These are phyloP conservation scores for Lutjanus campechanus DNA, from an alignment of 2,797 vertebrate genomes.

Conservation along the genomic window DNA sequence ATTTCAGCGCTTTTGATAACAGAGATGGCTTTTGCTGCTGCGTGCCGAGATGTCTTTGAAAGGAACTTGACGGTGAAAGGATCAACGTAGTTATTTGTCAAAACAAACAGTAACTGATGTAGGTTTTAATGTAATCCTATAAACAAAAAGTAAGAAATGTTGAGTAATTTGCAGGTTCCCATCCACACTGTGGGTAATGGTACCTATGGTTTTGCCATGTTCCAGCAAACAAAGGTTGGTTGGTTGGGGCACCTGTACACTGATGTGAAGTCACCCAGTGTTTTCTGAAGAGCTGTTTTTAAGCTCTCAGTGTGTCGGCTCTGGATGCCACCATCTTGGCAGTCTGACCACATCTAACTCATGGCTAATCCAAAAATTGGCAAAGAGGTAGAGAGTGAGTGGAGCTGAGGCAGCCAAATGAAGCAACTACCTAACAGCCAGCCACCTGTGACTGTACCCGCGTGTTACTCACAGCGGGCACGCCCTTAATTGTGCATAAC, in stretches of 20 bases:
- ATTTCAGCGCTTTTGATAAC: not conserved
- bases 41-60: not conserved
- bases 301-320: too few species aligned
- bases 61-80: not conserved
- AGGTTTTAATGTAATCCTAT: not conserved
- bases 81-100: slow-evolving; percentile 5
- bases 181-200: not conserved
- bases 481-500: too few species aligned
- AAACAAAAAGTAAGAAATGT: too few species aligned
- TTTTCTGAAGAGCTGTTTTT: too few species aligned
- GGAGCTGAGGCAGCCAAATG: too few species aligned
- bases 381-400: too few species aligned
- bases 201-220: not conserved
- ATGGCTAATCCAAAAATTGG: too few species aligned
- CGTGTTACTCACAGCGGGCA: too few species aligned
- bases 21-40: not conserved
- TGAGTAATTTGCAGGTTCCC: not conserved
- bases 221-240: not conserved
- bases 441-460: too few species aligned
- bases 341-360: too few species aligned
- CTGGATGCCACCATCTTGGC: too few species aligned
- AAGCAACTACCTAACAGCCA: too few species aligned
- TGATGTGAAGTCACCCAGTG: not conserved
- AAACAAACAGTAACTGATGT: slow-evolving; percentile 4
- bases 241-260: not conserved